Percentiles rank a stretch among this genome's conserved stretches.
Evolutionary conservation across 1,140 invertebrate genomes (phyloP).

Genomic region (Archivesica marissinica): DNA sequence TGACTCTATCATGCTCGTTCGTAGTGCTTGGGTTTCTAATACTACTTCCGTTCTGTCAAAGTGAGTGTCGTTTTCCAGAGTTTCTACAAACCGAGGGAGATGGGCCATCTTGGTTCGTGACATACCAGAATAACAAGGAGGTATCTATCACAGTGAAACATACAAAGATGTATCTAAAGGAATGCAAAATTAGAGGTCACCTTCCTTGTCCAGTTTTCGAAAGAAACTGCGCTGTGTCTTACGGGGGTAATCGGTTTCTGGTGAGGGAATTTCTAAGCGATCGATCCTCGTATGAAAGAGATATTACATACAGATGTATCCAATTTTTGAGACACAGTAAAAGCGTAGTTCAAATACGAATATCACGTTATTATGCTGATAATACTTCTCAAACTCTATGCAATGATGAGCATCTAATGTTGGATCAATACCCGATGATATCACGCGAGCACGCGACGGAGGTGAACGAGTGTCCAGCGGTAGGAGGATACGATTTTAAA

Average conservation of each 20-base stretch:
- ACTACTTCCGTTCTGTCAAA: neutral
- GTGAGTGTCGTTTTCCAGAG: conserved; percentile 45
- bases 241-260: conserved; percentile 24
- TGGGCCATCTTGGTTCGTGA: conserved; percentile 37
- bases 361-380: conserved; percentile 7
- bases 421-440: conserved; percentile 57
- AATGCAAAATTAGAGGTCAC: conserved; percentile 35
- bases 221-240: conserved; percentile 19
- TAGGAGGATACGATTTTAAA: conserved; percentile 59
- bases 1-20: neutral
- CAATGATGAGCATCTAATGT: conserved; percentile 13
- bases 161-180: conserved; percentile 30
- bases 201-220: neutral
- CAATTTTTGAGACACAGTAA: conserved; percentile 47
- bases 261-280: conserved; percentile 26
- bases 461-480: conserved; percentile 21
- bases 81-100: conserved; percentile 50
- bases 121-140: conserved; percentile 31
- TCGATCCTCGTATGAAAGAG: neutral
- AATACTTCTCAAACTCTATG: conserved; percentile 9
- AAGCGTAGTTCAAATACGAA: conserved; percentile 54
- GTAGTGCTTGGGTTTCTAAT: neutral
- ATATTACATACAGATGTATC: conserved; percentile 34
- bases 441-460: conserved; percentile 30
- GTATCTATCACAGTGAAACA: conserved; percentile 38